Conservation (phyloP, 23 tunicate species). For the Pegea sp. region DNA sequence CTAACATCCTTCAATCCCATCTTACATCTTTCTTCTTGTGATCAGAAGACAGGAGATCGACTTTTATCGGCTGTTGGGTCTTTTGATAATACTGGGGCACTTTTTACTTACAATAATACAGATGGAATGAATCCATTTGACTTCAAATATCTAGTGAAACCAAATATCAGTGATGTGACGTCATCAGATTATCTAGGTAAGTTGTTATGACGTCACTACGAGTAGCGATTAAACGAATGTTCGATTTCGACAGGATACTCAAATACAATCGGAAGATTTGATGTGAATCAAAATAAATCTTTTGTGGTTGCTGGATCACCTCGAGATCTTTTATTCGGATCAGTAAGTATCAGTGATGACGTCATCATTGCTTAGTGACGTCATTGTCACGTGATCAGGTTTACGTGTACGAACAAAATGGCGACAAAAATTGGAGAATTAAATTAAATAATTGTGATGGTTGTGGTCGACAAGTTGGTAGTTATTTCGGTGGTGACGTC, state of each 20-base stretch:
- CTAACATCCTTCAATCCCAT: too few species aligned
- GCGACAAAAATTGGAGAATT: background rate
- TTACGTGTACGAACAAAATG: background rate
- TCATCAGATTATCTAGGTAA: background rate
- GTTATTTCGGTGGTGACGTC: background rate
- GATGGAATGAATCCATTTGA: too few species aligned
- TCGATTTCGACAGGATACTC: background rate
- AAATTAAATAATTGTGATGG: too few species aligned
- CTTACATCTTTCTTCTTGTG: too few species aligned
- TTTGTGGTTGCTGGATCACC: background rate
- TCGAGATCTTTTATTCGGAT: background rate
- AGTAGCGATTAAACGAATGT: background rate
- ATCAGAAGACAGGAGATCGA: too few species aligned
- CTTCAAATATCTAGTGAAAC: too few species aligned
- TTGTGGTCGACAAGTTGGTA: background rate
- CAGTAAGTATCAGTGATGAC: too few species aligned
- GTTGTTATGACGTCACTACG: too few species aligned
- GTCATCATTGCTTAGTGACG: too few species aligned
- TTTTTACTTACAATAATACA: background rate
- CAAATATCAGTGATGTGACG: too few species aligned
- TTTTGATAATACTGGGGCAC: background rate
- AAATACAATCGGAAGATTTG: background rate
- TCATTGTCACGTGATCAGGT: too few species aligned
- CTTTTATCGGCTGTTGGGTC: background rate
- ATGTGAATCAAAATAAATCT: background rate